phyloP scores from a whole-genome alignment of 2,797 vertebrate species.

The Psittacula echo region DNA sequence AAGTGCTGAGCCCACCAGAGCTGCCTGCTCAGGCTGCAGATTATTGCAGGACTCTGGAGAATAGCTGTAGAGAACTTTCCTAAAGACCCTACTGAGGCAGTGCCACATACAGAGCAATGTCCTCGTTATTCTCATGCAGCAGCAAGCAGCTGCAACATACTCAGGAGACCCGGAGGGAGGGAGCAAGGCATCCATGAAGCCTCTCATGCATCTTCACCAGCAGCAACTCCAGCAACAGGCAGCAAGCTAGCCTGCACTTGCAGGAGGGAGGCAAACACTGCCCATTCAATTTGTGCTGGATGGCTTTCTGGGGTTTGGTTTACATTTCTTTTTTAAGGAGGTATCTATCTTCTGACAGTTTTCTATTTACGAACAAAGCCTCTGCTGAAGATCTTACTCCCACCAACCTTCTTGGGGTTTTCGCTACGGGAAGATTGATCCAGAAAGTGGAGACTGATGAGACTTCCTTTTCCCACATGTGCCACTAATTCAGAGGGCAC shows the following conservation, averaged over 20 bases:
- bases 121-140: neutral
- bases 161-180: neutral
- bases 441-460: neutral
- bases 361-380: neutral
- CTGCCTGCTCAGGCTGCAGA: neutral
- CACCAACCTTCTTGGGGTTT: neutral
- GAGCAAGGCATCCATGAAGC: neutral
- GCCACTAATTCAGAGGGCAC: neutral
- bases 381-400: neutral
- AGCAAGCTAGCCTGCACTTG: neutral
- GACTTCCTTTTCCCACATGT: neutral
- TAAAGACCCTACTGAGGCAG: neutral
- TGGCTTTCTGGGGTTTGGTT: neutral
- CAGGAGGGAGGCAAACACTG: neutral
- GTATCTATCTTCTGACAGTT: neutral
- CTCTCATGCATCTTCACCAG: neutral
- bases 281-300: neutral
- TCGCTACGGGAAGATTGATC: neutral
- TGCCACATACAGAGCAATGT: neutral
- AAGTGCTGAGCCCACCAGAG: neutral
- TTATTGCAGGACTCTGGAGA: neutral
- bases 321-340: neutral
- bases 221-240: neutral
- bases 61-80: neutral
- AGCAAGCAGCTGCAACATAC: neutral